phyloP scores from a whole-genome alignment of 2,797 vertebrate genomes.

The Huso huso region DNA sequence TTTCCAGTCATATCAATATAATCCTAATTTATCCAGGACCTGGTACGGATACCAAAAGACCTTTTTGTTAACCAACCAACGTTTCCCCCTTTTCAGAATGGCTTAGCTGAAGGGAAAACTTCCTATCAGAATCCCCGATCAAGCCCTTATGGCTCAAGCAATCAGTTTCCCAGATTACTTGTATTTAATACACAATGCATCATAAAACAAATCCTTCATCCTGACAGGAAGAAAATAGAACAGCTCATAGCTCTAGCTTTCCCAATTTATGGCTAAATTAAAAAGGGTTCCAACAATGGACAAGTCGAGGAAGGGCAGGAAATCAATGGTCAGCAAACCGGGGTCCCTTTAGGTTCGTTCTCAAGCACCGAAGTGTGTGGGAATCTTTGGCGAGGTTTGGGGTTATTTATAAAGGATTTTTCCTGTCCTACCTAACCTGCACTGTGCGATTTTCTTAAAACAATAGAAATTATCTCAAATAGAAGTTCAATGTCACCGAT shows the following conservation, averaged over 20 bases:
- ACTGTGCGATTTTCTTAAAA: constrained; percentile 63
- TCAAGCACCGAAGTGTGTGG: constrained; percentile 69
- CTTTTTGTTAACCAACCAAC: constrained; percentile 51
- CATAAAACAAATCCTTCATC: constrained; percentile 99
- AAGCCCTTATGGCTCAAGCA: constrained; percentile 70
- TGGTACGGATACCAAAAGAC: constrained; percentile 48
- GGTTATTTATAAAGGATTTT: constrained; percentile 81
- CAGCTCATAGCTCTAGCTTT: constrained; percentile 88
- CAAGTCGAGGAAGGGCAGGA: constrained; percentile 77
- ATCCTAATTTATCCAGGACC: constrained; percentile 45
- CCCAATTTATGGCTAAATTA: constrained; percentile 99
- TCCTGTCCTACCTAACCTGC: constrained; percentile 74
- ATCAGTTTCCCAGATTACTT: constrained; percentile 96
- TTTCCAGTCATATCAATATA: constrained; percentile 39
- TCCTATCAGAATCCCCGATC: constrained; percentile 64
- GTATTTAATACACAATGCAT: constrained; percentile 99
- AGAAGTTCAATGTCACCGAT: constrained; percentile 89
- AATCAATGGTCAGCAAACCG: constrained; percentile 78
- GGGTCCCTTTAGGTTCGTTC: constrained; percentile 74
- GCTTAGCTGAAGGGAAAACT: constrained; percentile 28
- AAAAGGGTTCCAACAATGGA: constrained; percentile 83
- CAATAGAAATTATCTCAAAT: constrained; percentile 88
- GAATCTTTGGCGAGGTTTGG: constrained; percentile 69
- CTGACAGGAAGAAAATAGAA: constrained; percentile 99
- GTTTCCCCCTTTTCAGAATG: constrained; percentile 56